Evolutionary conservation across 1,140 invertebrate genomes (phyloP).

Genomic region (Anoplolepis gracilipes): DNA sequence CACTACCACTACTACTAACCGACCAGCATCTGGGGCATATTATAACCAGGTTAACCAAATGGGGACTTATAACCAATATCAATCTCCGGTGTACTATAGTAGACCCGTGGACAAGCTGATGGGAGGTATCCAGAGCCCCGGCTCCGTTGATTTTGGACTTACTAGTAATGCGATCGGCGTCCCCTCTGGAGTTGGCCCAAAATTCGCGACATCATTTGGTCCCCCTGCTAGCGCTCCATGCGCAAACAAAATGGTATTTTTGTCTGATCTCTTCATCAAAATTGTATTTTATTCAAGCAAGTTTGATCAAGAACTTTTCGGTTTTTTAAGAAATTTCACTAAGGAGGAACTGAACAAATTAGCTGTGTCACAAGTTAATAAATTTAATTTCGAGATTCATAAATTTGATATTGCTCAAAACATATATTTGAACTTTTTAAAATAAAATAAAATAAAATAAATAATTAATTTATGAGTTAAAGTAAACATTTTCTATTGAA

Average conservation of each 20-base stretch:
- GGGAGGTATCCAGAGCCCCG: slow-evolving; percentile 71
- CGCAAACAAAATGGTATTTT: slow-evolving; percentile 82
- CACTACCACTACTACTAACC: slow-evolving; percentile 83
- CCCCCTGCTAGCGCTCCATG: slow-evolving; percentile 77
- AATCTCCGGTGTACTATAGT: slow-evolving; percentile 70
- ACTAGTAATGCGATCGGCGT: slow-evolving; percentile 81
- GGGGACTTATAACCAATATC: slow-evolving; percentile 78
- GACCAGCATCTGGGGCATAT: slow-evolving; percentile 73
- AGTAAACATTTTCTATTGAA: too few species aligned
- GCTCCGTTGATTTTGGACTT: slow-evolving; percentile 82
- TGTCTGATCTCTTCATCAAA: slow-evolving; percentile 73
- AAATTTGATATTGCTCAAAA: too few species aligned
- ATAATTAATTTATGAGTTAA: too few species aligned
- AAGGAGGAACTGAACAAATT: too few species aligned
- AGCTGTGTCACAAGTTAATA: too few species aligned
- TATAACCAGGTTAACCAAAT: slow-evolving; percentile 81
- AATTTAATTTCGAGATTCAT: too few species aligned
- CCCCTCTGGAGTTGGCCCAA: slow-evolving; percentile 75
- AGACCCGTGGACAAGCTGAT: slow-evolving; percentile 74
- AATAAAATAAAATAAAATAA: too few species aligned
- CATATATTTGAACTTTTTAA: too few species aligned
- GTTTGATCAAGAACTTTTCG: slow-evolving; percentile 9
- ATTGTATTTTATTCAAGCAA: slow-evolving; percentile 9
- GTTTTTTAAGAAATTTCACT: background rate
- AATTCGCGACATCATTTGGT: slow-evolving; percentile 78